These are phyloP conservation scores for Conopomorpha cramerella DNA, from an alignment of 1,140 invertebrate species.

Conservation along the genomic window DNA sequence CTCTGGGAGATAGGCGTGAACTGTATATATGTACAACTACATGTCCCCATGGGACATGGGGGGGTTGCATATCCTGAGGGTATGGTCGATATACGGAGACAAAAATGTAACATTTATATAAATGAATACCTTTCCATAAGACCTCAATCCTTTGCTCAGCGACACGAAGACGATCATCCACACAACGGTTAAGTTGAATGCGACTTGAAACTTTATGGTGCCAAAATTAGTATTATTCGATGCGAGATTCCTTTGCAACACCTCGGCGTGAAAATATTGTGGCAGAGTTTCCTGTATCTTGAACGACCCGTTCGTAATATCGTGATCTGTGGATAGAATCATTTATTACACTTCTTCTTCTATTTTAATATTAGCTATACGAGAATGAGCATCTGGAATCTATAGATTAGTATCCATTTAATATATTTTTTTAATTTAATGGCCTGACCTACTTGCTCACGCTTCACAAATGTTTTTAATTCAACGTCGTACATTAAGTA, in stretches of 20 bases:
- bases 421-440: no score
- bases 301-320: conserved; percentile 38
- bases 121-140: conserved; percentile 76
- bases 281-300: conserved; percentile 78
- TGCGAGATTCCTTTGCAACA: conserved; percentile 72
- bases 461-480: no score
- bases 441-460: no score
- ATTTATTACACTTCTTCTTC: no score
- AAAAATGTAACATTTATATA: conserved; percentile 2
- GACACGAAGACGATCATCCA: conserved; percentile 90
- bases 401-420: no score
- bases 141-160: conserved; percentile 85
- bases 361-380: no score
- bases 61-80: no score
- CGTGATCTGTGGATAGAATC: conserved; percentile 21
- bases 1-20: no score
- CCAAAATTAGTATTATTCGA: conserved; percentile 64
- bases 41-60: no score
- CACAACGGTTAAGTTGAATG: conserved; percentile 86
- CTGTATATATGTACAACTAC: no score
- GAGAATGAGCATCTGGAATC: no score
- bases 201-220: conserved; percentile 82
- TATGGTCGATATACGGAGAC: conserved; percentile 2
- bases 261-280: conserved; percentile 82
- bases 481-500: no score